Percentiles rank a stretch among this genome's conserved stretches.
phyloP scores from a whole-genome alignment of 1,140 invertebrate genomes.

The Drosophila carrolli region DNA sequence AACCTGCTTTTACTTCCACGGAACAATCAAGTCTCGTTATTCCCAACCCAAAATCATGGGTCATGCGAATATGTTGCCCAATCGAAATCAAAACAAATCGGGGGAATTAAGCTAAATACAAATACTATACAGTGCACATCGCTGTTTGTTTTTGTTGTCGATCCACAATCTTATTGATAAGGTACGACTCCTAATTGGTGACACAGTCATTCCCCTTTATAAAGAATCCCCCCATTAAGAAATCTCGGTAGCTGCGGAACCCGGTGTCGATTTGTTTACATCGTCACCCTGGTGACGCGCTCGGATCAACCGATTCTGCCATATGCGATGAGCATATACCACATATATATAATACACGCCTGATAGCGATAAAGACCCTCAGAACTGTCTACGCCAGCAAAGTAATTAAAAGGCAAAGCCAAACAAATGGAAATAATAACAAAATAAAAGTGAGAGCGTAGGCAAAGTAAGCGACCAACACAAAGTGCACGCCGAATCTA shows the following conservation, averaged over 20 bases:
- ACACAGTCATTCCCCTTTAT: slow-evolving; percentile 68
- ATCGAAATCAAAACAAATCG: slow-evolving; percentile 24
- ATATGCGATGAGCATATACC: slow-evolving; percentile 12
- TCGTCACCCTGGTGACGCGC: slow-evolving; percentile 51
- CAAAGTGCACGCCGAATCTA: slow-evolving; percentile 16
- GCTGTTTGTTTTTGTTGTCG: slow-evolving; percentile 3
- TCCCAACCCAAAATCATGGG: background rate
- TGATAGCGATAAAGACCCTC: slow-evolving; percentile 31
- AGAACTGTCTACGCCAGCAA: slow-evolving; percentile 31
- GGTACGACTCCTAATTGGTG: slow-evolving; percentile 13
- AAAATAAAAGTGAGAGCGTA: slow-evolving; percentile 54
- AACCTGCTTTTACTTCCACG: slow-evolving; percentile 22
- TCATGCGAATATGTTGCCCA: slow-evolving; percentile 24
- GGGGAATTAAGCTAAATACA: slow-evolving; percentile 17
- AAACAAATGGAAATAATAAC: slow-evolving; percentile 36
- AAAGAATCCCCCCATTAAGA: slow-evolving; percentile 44
- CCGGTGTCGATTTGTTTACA: slow-evolving; percentile 50
- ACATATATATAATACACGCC: background rate
- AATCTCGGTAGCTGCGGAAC: background rate
- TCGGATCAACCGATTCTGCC: slow-evolving; percentile 9
- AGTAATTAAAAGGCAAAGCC: slow-evolving; percentile 44
- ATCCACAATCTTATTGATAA: slow-evolving; percentile 46
- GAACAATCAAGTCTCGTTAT: slow-evolving; percentile 11
- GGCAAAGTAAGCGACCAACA: slow-evolving; percentile 9
- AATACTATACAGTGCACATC: background rate